Base-by-base conservation (phyloP, 92 coral and sea anemone genomes). In the Porites evermanni region DNA sequence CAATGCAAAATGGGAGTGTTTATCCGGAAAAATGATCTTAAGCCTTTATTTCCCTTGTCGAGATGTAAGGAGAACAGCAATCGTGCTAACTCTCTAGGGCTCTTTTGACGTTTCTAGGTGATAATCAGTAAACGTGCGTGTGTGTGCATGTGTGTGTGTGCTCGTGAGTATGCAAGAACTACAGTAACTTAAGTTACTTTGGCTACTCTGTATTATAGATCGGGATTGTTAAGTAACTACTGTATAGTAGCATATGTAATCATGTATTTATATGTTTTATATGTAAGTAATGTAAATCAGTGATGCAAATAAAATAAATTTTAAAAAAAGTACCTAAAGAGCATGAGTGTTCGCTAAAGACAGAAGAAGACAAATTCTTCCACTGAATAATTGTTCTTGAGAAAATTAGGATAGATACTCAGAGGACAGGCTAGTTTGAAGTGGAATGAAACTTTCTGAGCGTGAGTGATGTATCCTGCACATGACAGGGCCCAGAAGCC, bases 71-170 rank as follows among this genome's bases (percentile, higher is more conserved):
- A 32, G 44, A 32, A 32, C 44, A 32, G 44, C 44, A 32, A 32
- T 32, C 44, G 0, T 3, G 44, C 44, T 32, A 0, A 32, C 44
- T 32, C 44, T 32, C 44, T 32, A 32, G 3, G 44, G 44, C 44
- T 3, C 1, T 32, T 32, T 32, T 32, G 44, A 32, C 0, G 44
- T 32, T 32, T 3, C 44, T 32, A 32, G 44, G 44, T 6, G 44
- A 32, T 32, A 32, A 63, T 63, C 67, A 63, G 67, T 63, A 63
- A 63, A 14, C 2, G 0, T 0, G 67, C 67, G 2, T 63, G 7
- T n/a, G n/a, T n/a, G 67, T 63, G 0, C 67, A n/a, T 63, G 67
- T 63, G 67, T 63, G 67, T 63, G 67, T 63, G 67, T 63, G 67
- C 67, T 0, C 67, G 11, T 63, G 67, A 63, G 67, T 7, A 63